Base-by-base conservation (phyloP, 2,113 vertebrate genomes). In the Pica pica region DNA sequence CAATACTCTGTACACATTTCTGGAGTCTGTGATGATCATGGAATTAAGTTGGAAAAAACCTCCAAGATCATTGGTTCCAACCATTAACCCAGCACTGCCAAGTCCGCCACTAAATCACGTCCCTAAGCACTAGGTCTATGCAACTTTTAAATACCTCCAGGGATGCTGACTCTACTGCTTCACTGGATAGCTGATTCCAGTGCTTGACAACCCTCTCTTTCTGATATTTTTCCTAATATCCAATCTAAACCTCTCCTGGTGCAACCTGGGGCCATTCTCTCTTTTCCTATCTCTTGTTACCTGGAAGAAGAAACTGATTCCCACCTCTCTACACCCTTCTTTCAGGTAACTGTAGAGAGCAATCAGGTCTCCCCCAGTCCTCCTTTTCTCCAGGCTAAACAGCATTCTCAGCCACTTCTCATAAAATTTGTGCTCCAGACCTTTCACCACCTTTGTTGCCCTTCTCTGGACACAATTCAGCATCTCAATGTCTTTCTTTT, bases 351-450 rank as follows among this genome's bases (percentile, higher is more conserved):
- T 71, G 9, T 35, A 42, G 17, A 22, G 31, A 56, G 21, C 0
- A 0, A 15, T 26, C 35, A 49, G 9, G 11, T 42, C 7, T 41
- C 11, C 3, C 20, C 6, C 5, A 11, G 1, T 0, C 17, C 26
- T 49, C 21, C 5, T 56, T 71, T 80, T 42, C 31, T 56, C 35
- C 14, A 7, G 2, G 8, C 17, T 41, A 27, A 71, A 35, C 9
- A 41, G 6, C 30, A 49, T 26, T 18, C 17, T 50, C 18, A 56
- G 17, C 9, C 11, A 50, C 11, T 42, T 47, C 6, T 56, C 26
- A 50, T 10, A 15, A 64, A 49, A 71, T 26, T 23, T 80, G 14
- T 57, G 6, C 31, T 19, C 30, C 35, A 49, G 17, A 42, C 14
- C 9, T 35, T 88, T 50, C 17, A 57, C 3, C 39, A 57, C 9